Conservation (phyloP, 2,888 invertebrate genomes). For the Plusia festucae region DNA sequence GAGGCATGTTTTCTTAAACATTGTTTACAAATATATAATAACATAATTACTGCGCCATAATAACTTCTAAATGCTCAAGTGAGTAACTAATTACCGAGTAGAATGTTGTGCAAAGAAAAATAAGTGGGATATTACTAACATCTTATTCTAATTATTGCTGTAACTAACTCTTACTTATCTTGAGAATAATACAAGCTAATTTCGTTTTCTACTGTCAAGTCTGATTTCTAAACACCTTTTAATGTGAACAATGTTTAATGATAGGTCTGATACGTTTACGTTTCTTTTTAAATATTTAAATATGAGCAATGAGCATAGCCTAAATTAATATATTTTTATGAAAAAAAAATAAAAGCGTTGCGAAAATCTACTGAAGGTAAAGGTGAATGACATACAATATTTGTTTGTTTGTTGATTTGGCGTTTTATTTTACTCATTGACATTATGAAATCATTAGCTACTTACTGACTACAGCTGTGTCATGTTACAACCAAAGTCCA, state of each 20-base stretch:
- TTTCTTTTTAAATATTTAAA: too few species aligned
- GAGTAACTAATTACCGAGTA: neutral
- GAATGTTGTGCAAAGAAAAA: neutral
- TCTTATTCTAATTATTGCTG: neutral
- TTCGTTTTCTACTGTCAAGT: too few species aligned
- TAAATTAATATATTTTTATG: too few species aligned
- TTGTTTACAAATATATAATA: too few species aligned
- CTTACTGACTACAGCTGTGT: conserved; percentile 3
- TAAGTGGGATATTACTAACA: neutral
- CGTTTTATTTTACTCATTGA: conserved; percentile 3
- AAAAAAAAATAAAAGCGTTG: neutral
- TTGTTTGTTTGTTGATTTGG: conserved; percentile 18
- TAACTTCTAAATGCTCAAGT: neutral
- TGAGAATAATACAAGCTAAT: too few species aligned
- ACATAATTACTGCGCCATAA: conserved; percentile 2
- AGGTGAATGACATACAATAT: conserved; percentile 12
- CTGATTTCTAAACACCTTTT: too few species aligned
- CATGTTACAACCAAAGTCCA: neutral
- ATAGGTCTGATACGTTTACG: too few species aligned
- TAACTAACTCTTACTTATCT: too few species aligned
- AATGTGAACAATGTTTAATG: too few species aligned
- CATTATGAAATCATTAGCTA: neutral
- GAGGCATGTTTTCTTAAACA: too few species aligned
- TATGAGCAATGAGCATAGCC: too few species aligned
- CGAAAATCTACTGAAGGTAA: neutral